A percentile compares a stretch with the other conserved stretches of the same genome.
phyloP scores from a whole-genome alignment of 2,797 vertebrate genomes.

The Nothura maculosa region DNA sequence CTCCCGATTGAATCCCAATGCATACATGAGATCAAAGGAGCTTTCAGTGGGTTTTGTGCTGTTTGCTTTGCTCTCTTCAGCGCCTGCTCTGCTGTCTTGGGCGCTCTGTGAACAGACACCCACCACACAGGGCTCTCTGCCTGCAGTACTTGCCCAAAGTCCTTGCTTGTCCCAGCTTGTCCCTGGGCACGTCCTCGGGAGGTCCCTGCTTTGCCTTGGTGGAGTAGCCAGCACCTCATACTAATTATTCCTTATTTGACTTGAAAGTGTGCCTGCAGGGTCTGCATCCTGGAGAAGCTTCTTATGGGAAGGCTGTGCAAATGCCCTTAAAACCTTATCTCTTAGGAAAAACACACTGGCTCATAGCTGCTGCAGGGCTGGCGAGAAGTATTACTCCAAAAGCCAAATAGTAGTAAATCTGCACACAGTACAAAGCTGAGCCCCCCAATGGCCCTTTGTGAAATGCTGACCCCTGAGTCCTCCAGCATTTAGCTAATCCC shows the following conservation, averaged over 20 bases:
- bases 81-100: background rate
- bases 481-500: background rate
- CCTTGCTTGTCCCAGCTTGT: background rate
- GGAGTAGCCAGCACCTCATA: fast-evolving
- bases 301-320: background rate
- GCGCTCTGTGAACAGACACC: background rate
- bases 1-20: slow-evolving; percentile 8
- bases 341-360: background rate
- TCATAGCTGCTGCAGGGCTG: background rate
- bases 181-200: background rate
- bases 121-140: background rate
- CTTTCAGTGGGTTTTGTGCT: background rate
- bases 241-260: background rate
- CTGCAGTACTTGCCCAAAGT: background rate
- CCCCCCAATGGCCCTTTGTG: background rate
- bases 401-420: background rate
- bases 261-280: background rate
- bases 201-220: background rate
- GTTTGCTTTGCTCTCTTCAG: slow-evolving; percentile 2
- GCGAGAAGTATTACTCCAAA: background rate
- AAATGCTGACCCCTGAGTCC: background rate
- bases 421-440: background rate
- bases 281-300: background rate
- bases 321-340: background rate
- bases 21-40: slow-evolving; percentile 24